Evolutionary conservation across 2,797 vertebrate genomes (phyloP).

Genomic region (Danio kyathit): DNA sequence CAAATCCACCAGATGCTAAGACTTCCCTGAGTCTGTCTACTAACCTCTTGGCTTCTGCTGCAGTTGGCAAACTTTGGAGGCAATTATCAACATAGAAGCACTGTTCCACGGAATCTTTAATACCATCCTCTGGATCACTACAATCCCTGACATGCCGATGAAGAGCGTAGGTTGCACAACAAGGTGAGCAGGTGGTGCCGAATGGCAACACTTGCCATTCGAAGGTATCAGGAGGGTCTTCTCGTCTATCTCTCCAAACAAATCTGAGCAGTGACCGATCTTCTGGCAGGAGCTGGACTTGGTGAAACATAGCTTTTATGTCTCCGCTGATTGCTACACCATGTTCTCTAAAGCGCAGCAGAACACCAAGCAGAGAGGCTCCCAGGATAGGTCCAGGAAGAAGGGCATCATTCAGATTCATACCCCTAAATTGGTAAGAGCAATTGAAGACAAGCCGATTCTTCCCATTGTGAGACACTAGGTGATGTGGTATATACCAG

Average conservation of each 20-base stretch:
- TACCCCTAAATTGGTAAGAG: conserved; percentile 1
- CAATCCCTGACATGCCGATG: too few relatives aligned
- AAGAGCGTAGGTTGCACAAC: too few relatives aligned
- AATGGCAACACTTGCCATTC: too few relatives aligned
- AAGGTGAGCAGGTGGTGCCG: too few relatives aligned
- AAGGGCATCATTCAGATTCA: conserved; percentile 15
- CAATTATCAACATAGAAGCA: too few relatives aligned
- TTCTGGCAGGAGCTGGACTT: conserved; percentile 31
- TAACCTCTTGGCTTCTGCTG: not conserved
- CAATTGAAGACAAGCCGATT: conserved; percentile 17
- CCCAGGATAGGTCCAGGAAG: conserved; percentile 1
- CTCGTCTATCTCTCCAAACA: conserved; percentile 23
- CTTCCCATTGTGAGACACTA: conserved; percentile 12
- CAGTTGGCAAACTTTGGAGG: too few relatives aligned
- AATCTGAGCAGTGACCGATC: conserved; percentile 32
- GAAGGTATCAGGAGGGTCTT: not conserved
- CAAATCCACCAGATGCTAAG: conserved; percentile 13
- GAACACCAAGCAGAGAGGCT: not conserved
- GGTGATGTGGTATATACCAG: conserved; percentile 27
- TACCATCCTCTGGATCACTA: too few relatives aligned
- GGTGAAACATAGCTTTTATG: conserved; percentile 45
- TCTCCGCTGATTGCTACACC: conserved; percentile 40
- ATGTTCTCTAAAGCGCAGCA: too few relatives aligned
- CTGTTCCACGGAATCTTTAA: too few relatives aligned
- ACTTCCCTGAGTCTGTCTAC: not conserved